These are phyloP conservation scores for Orius laevigatus DNA, from an alignment of 1,140 invertebrate genomes.

Conservation along the genomic window DNA sequence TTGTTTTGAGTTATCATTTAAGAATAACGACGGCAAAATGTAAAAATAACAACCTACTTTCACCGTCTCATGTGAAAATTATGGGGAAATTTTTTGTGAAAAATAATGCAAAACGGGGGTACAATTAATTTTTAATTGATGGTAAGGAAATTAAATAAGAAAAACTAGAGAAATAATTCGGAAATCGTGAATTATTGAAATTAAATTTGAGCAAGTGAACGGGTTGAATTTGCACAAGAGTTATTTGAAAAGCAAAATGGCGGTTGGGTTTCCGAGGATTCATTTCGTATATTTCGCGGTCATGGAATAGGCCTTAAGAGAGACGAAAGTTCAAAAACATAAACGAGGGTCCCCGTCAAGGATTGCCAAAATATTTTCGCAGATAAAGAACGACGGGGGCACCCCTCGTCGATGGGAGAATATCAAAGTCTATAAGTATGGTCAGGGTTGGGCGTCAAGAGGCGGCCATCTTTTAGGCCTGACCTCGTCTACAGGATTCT, in stretches of 20 bases:
- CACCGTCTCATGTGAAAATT: too few relatives aligned
- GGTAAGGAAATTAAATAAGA: too few relatives aligned
- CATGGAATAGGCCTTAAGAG: not conserved
- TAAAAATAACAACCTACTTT: too few relatives aligned
- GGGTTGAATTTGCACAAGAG: not conserved
- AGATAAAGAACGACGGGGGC: constrained; percentile 1
- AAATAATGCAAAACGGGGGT: too few relatives aligned
- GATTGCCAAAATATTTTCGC: not conserved
- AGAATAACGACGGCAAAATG: too few relatives aligned
- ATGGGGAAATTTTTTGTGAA: too few relatives aligned
- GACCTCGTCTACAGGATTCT: constrained; percentile 8
- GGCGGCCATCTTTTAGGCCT: constrained; percentile 10
- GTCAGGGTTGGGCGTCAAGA: constrained; percentile 10
- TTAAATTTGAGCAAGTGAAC: not conserved
- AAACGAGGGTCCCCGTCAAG: not conserved
- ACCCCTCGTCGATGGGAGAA: constrained; percentile 9
- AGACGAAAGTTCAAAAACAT: not conserved
- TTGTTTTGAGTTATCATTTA: too few relatives aligned
- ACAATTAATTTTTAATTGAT: too few relatives aligned
- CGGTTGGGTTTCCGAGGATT: not conserved
- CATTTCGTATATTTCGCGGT: constrained; percentile 2
- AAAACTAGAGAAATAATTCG: too few relatives aligned
- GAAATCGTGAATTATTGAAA: too few relatives aligned
- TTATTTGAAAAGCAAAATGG: not conserved
- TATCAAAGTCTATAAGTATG: constrained; percentile 12